Base-by-base conservation (phyloP, 2,797 vertebrate species). In the Podargus strigoides region DNA sequence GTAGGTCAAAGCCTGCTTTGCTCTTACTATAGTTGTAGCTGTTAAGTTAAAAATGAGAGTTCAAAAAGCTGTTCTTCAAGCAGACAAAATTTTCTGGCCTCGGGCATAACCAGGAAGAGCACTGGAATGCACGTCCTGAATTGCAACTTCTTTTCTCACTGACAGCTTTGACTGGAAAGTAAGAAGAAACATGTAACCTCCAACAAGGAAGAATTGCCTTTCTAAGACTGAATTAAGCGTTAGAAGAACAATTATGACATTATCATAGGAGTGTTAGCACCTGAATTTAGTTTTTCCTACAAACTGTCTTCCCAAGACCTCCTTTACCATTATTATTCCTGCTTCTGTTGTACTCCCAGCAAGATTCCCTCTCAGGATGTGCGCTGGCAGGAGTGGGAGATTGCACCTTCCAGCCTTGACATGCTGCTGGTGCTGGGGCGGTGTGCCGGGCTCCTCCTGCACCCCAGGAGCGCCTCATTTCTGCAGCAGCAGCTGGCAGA, bases 21-120 rank as follows among this genome's bases (percentile, higher is more conserved):
- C 53, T 85, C 58, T 62, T 68, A n/a, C 59, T 85, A 28, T 8
- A 19, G 19, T 10, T 94, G 78, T 49, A 84, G 64, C 49, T 78
- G 30, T 39, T 53, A 34, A 81, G 68, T 88, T 94, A 93, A 93
- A 95, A 90, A 94, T 87, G 93, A 72, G 55, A 76, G 41, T 76
- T 73, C 50, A 53, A n/a, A 62, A 80, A 93, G 68, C 67, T 67
- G 32, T n/a, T 91, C 62, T 77, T 94, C 12, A 67, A 46, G 66
- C 67, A 58, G 69, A 21, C 27, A 6, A 74, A 73, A 63, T 63
- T 86, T 93, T 79, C 85, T 96, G 85, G 74, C 80, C 73, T 66
- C 50, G 28, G 84, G 74, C 75, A 8, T 27, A 79, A 64, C 36
- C 68, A 60, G 77, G 73, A 67, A 53, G 55, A 62, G 46, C 49